Percentiles rank a stretch among this genome's conserved stretches.
Conservation (phyloP, 2,113 vertebrate genomes). For the Labeo catla region DNA sequence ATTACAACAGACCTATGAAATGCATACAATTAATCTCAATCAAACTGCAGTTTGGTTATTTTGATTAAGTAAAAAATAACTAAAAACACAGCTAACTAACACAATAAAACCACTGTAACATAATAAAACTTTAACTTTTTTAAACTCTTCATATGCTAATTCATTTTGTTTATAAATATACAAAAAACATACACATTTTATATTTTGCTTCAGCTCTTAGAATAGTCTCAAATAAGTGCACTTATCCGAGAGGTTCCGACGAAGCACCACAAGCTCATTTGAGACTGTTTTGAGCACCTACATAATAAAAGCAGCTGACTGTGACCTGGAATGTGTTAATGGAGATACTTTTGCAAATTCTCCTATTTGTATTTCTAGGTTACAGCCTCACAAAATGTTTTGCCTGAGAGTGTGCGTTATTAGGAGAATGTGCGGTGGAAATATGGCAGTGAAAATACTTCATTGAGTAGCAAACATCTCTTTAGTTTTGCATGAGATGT, state of each 20-base stretch:
- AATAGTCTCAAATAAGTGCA: conserved; percentile 36
- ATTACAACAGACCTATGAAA: too few relatives aligned
- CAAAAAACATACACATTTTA: not conserved
- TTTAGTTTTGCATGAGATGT: conserved; percentile 63
- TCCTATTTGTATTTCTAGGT: conserved; percentile 51
- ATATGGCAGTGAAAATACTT: conserved; percentile 51
- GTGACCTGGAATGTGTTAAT: conserved; percentile 48
- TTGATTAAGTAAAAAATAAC: too few relatives aligned
- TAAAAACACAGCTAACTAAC: too few relatives aligned
- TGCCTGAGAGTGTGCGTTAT: conserved; percentile 36
- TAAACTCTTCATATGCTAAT: not conserved
- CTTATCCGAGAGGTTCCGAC: conserved; percentile 37
- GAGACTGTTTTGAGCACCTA: conserved; percentile 39
- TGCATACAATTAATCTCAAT: too few relatives aligned
- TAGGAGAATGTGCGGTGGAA: conserved; percentile 38
- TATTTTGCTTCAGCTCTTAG: conserved; percentile 46
- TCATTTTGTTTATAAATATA: not conserved
- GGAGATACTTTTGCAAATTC: conserved; percentile 24
- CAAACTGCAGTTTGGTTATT: too few relatives aligned
- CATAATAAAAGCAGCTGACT: conserved; percentile 51
- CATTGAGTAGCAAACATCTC: conserved; percentile 49
- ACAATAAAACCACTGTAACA: too few relatives aligned
- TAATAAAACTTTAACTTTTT: too few relatives aligned
- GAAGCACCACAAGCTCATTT: conserved; percentile 16
- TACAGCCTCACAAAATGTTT: conserved; percentile 48